Evolutionary conservation across 2,797 vertebrate genomes (phyloP).

Genomic region (Coluber constrictor): DNA sequence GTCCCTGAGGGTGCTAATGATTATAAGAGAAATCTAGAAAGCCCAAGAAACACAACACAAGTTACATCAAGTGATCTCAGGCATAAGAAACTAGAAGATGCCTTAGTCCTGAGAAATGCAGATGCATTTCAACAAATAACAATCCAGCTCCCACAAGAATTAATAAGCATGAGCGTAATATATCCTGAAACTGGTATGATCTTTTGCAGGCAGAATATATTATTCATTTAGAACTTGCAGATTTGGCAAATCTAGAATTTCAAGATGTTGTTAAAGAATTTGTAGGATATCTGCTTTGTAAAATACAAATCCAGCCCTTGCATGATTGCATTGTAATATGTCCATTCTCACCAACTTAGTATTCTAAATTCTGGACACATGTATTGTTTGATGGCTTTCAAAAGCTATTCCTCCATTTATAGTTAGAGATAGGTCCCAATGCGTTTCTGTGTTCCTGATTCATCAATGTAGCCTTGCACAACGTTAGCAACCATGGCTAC

Average conservation of each 20-base stretch:
- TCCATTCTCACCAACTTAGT: constrained; percentile 12
- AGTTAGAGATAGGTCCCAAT: accelerated
- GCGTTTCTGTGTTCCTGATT: neutral
- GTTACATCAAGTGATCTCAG: constrained; percentile 23
- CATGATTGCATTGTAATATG: constrained; percentile 31
- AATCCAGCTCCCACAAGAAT: constrained; percentile 46
- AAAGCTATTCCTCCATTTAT: constrained; percentile 13
- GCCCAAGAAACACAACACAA: constrained; percentile 54
- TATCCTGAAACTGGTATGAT: constrained; percentile 61
- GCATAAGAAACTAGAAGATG: constrained; percentile 52
- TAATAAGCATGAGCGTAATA: constrained; percentile 57
- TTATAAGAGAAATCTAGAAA: constrained; percentile 39
- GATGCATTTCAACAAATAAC: constrained; percentile 51
- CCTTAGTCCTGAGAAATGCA: constrained; percentile 64
- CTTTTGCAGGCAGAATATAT: constrained; percentile 57
- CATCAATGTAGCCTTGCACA: neutral
- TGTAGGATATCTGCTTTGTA: constrained; percentile 41
- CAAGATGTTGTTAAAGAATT: constrained; percentile 41
- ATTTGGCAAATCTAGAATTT: constrained; percentile 30
- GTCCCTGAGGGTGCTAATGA: constrained; percentile 76
- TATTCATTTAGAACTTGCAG: constrained; percentile 27
- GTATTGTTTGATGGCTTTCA: constrained; percentile 30
- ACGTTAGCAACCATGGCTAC: neutral
- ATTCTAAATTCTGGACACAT: constrained; percentile 47
- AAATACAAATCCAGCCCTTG: constrained; percentile 44